Base-by-base conservation (phyloP, 2,797 vertebrate genomes). In the Alca torda region DNA sequence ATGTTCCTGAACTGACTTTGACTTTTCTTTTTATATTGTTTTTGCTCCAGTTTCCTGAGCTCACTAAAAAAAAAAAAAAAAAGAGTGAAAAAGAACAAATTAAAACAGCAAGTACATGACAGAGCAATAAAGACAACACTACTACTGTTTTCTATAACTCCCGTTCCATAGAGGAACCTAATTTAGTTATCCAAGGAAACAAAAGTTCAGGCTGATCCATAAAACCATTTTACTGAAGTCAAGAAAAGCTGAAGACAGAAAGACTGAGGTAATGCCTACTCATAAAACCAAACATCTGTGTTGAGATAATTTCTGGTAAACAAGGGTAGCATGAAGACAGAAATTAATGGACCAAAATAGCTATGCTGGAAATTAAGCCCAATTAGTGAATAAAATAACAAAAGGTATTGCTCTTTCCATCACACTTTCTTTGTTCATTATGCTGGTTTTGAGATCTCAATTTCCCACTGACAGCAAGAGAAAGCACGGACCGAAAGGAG, bases 261-360 rank as follows among this genome's bases (percentile, higher is more conserved):
- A 77, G 28, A 72, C 35, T 68, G 56, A 87, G 78, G 37, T 26
- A 78, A 60, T 64, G n/a, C 33, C 33, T 70, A 37, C 50, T 86
- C 37, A 65, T 41, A 93, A 85, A 89, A 68, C 6, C 70, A 74
- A 85, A 57, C 53, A 93, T 57, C 64, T 92, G 64, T 31, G 19
- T 28, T 94, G 60, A 92, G 75, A 77, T 64, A 64, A 89, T 91
- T 90, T 89, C 84, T 89, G 50, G 61, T 61, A 94, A 92, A 91
- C 64, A 83, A 92, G 45, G n/a, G 31, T 19, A 87, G 19, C 41
- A 51, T 5, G n/a, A 94, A 95, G 51, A 37, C 64, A 83, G 57
- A 87, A 94, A 87, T 87, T 74, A 93, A 91, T 57, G 33, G 68
- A 84, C 37, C 53, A 61, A 87, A 89, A 75, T 26, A 72, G 16